A percentile compares a stretch with the other conserved stretches of the same genome.
phyloP scores from a whole-genome alignment of 2,113 vertebrate species.

The Podilymbus podiceps region DNA sequence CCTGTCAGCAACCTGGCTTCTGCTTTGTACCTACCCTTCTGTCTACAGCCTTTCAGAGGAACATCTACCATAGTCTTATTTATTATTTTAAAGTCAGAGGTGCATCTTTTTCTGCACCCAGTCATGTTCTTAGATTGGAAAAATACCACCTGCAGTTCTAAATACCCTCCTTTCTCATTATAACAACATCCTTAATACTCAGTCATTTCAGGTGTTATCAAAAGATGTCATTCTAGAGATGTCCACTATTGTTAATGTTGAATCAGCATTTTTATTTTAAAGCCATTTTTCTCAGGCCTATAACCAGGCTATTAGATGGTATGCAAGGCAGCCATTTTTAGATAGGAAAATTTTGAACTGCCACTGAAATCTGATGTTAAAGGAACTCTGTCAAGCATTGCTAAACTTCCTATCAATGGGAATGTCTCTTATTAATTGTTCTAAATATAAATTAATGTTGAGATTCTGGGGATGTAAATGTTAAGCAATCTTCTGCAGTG shows the following conservation, averaged over 20 bases:
- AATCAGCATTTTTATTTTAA: constrained; percentile 58
- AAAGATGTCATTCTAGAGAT: constrained; percentile 53
- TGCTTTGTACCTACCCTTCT: background rate
- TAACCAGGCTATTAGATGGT: constrained; percentile 20
- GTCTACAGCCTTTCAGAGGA: background rate
- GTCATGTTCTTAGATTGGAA: constrained; percentile 73
- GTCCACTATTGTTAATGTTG: constrained; percentile 39
- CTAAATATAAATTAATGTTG: background rate
- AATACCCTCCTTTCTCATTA: constrained; percentile 66
- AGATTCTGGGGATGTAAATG: background rate
- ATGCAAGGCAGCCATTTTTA: background rate
- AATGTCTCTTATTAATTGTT: background rate
- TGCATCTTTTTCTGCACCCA: constrained; percentile 46
- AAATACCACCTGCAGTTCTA: constrained; percentile 60
- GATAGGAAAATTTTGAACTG: background rate
- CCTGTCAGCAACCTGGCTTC: background rate
- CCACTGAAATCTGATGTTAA: background rate
- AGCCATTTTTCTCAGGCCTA: background rate
- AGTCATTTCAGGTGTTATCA: constrained; percentile 69
- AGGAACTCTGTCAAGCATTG: background rate
- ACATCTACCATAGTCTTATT: background rate
- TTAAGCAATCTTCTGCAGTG: background rate
- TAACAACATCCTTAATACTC: constrained; percentile 55
- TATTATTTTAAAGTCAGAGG: constrained; percentile 45
- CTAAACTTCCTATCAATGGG: background rate